These are phyloP conservation scores for Microtus oregoni DNA, from an alignment of 2,113 vertebrate species.

Conservation along the genomic window DNA sequence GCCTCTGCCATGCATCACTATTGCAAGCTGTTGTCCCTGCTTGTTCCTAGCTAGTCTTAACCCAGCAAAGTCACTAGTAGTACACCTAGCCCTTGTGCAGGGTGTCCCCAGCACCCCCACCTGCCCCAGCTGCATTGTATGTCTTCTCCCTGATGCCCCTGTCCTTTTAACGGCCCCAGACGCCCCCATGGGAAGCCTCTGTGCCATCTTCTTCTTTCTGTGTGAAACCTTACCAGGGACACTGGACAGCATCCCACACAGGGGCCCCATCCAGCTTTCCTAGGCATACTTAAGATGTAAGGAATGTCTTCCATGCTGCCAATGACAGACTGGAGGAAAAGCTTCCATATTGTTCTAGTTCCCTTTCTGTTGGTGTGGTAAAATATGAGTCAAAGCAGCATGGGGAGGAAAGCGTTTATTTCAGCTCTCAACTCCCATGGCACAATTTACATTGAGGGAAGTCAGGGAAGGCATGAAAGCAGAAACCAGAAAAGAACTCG, in stretches of 20 bases:
- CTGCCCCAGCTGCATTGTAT: background rate
- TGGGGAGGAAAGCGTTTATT: background rate
- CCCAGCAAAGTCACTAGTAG: no score
- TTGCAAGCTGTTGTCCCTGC: background rate
- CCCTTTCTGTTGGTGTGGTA: background rate
- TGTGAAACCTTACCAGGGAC: background rate
- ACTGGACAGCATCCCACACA: background rate
- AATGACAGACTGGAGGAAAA: background rate
- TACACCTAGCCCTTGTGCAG: background rate
- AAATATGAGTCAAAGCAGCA: background rate
- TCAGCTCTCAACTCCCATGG: background rate
- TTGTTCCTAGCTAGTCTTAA: background rate
- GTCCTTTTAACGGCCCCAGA: background rate
- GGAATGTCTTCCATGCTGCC: background rate
- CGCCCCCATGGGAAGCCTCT: background rate
- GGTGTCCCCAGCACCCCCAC: rapidly evolving
- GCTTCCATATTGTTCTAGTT: background rate
- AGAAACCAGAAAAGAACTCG: no score
- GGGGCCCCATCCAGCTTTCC: background rate
- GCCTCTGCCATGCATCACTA: background rate
- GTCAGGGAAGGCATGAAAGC: background rate
- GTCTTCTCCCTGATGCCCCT: background rate
- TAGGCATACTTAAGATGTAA: background rate
- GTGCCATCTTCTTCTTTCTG: background rate
- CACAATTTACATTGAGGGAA: background rate